Conservation (phyloP, 2,113 vertebrate genomes). For the Pelobates fuscus region DNA sequence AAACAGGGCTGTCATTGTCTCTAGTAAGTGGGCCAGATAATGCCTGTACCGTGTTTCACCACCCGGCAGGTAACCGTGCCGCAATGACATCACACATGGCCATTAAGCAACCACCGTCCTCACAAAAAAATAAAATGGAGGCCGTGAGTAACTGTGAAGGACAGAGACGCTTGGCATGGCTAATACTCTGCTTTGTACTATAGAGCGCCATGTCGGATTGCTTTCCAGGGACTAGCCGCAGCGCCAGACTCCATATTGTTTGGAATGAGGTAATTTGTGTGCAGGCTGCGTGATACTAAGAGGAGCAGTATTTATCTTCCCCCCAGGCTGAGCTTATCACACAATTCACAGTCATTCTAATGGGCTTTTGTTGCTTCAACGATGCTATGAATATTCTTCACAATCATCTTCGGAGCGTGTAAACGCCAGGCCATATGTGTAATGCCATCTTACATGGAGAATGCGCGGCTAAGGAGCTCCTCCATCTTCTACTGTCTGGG, state of each 20-base stretch:
- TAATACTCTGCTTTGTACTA: not conserved
- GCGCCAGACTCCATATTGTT: slow-evolving; percentile 27
- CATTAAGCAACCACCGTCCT: no score
- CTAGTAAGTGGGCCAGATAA: no score
- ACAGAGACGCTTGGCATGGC: not conserved
- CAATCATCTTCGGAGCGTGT: slow-evolving; percentile 32
- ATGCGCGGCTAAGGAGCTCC: not conserved
- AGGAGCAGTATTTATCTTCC: slow-evolving; percentile 41
- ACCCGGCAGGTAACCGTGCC: no score
- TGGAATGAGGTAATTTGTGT: slow-evolving; percentile 40
- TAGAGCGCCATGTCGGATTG: slow-evolving; percentile 13
- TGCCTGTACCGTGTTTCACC: no score
- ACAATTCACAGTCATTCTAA: slow-evolving; percentile 38
- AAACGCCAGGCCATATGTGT: slow-evolving; percentile 6
- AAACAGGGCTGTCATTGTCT: no score
- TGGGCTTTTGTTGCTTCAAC: slow-evolving; percentile 33
- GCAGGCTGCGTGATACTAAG: slow-evolving; percentile 23
- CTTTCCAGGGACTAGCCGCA: slow-evolving; percentile 9
- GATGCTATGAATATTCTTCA: slow-evolving; percentile 41
- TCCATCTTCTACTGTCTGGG: not conserved
- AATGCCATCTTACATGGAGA: not conserved
- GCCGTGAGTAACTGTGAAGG: no score
- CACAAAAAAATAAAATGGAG: no score
- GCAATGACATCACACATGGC: no score
- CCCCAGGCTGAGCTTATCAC: slow-evolving; percentile 38